Base-by-base conservation (phyloP, 2,888 invertebrate species). In the Scaptomyza reducta region DNA sequence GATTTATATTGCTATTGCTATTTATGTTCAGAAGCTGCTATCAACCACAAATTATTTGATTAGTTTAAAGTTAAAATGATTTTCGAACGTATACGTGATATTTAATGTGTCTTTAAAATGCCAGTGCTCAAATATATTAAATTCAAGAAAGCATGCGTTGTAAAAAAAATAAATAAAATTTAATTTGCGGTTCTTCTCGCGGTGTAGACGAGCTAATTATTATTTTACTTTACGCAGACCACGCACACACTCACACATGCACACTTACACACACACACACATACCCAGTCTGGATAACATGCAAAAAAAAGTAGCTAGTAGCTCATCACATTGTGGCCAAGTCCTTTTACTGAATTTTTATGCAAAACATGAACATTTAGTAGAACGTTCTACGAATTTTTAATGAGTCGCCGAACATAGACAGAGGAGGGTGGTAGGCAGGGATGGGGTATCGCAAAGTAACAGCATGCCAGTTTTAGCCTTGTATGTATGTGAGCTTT, bases 311-410 rank as follows among this genome's bases (percentile, higher is more conserved):
- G 61, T 60, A 55, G 53, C 70, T 60, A 29, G 44, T n/a, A 47
- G 64, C 65, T 60, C 70, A 69, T 62, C 68, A 51, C 76, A 79
- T 70, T 74, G 72, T 61, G 65, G 70, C 64, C 58, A 51, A 51
- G 67, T 75, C 49, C 71, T 66, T 74, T 79, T 58, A 67, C 72
- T 50, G 76, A 78, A 79, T 80, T 89, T 87, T 89, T 89, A 90
- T 90, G 88, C 90, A 79, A 89, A 88, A 84, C 90, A 90, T 90
- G 89, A 88, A 86, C 90, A 87, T 87, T 89, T 89, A 89, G 88
- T 89, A 70, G 75, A 89, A 90, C 89, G 89, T 71, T 90, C 79
- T 74, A 72, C 69, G 89, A 90, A 90, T 90, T 89, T 90, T 88
- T 89, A 87, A 90, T 90, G 89, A 89, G 86, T 58, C 57, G 40